A percentile compares a stretch with the other conserved stretches of the same genome.
phyloP scores from a whole-genome alignment of 2,797 vertebrate species.

The Argyrosomus regius region DNA sequence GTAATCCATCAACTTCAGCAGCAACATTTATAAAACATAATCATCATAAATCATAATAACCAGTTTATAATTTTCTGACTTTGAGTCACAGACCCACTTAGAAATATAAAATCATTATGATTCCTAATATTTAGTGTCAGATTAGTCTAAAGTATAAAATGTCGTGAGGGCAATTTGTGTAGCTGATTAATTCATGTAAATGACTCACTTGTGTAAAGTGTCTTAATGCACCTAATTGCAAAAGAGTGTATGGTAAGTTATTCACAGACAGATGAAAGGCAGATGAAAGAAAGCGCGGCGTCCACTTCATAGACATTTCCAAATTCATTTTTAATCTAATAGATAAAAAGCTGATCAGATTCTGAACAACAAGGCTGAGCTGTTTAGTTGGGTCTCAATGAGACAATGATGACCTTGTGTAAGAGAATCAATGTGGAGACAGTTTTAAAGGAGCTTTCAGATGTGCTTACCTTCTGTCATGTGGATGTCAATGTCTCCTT shows the following conservation, averaged over 20 bases:
- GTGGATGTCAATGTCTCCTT: neutral
- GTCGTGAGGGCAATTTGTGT: neutral
- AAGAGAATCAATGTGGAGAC: neutral
- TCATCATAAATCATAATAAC: neutral
- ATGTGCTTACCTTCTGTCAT: neutral
- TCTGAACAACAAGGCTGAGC: neutral
- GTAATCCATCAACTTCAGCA: neutral
- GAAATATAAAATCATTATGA: neutral
- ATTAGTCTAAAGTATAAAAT: neutral
- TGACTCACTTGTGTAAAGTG: neutral
- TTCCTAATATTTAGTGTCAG: neutral
- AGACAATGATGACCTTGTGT: neutral
- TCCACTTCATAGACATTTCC: neutral
- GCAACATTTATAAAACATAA: neutral
- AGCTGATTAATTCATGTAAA: neutral
- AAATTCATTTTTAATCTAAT: neutral
- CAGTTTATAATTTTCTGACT: neutral
- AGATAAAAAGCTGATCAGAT: neutral
- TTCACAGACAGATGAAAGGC: neutral
- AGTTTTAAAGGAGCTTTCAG: slow-evolving; percentile 13
- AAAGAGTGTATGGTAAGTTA: neutral
- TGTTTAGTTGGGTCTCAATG: neutral
- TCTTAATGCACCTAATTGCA: neutral
- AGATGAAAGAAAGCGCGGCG: neutral
- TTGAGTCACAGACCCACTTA: neutral